phyloP scores from a whole-genome alignment of 2,113 vertebrate genomes.

The Crotalus viridis region DNA sequence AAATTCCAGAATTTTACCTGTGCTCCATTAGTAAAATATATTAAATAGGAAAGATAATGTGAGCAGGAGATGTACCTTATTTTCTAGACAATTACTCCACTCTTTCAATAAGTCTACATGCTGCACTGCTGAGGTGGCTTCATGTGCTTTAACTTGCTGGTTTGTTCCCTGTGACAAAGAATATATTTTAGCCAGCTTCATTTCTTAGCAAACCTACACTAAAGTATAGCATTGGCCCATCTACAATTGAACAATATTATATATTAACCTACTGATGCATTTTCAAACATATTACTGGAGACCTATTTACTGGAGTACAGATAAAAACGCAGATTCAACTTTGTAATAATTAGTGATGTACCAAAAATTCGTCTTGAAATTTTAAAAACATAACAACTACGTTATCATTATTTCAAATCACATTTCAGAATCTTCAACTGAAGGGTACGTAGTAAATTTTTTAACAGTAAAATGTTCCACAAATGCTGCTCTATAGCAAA shows the following conservation, averaged over 20 bases:
- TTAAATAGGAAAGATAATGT: constrained; percentile 47
- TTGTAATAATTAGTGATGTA: constrained; percentile 42
- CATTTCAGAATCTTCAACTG: constrained; percentile 8
- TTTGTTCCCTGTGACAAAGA: constrained; percentile 85
- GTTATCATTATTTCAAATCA: neutral
- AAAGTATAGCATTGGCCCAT: constrained; percentile 30
- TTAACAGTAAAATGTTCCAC: constrained; percentile 7
- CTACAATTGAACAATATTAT: constrained; percentile 41
- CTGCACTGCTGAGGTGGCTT: constrained; percentile 86
- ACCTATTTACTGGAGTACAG: constrained; percentile 18
- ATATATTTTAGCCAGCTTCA: constrained; percentile 52
- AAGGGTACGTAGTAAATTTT: neutral
- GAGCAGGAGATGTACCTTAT: constrained; percentile 80
- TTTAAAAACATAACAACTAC: neutral
- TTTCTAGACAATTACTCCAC: constrained; percentile 85
- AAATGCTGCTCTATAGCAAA: constrained; percentile 6
- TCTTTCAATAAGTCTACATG: constrained; percentile 90
- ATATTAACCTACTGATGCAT: constrained; percentile 35
- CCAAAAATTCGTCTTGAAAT: constrained; percentile 22
- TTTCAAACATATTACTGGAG: neutral
- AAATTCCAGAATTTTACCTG: constrained; percentile 11
- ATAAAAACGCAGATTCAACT: neutral
- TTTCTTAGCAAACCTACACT: constrained; percentile 37
- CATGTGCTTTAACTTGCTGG: constrained; percentile 91
- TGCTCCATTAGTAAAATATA: constrained; percentile 44